phyloP scores from a whole-genome alignment of 1,140 invertebrate species.

The Apolygus lucorum region DNA sequence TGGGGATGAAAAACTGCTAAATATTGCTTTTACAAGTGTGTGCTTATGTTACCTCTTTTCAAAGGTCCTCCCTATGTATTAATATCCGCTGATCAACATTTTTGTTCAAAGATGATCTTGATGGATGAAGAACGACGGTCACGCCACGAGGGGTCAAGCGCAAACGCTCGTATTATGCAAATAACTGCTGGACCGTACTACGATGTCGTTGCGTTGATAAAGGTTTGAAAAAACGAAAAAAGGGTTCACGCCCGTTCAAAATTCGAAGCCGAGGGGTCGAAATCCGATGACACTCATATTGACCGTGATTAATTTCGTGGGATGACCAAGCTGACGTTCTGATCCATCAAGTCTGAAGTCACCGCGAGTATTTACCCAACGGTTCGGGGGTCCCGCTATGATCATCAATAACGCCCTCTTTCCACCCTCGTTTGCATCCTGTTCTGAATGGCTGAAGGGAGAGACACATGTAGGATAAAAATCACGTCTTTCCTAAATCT shows the following conservation, averaged over 20 bases:
- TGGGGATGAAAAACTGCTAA: no score
- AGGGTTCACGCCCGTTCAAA: not conserved
- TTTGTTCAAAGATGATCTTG: not conserved
- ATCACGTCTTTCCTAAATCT: not conserved
- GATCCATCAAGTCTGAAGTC: not conserved
- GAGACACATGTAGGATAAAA: constrained; percentile 6
- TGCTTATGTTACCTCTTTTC: no score
- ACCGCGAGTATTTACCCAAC: constrained; percentile 3
- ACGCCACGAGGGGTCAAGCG: not conserved
- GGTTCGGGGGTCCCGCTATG: no score
- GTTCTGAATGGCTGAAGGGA: not conserved
- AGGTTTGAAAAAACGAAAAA: not conserved
- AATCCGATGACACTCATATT: not conserved
- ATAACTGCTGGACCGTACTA: not conserved
- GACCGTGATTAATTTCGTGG: constrained; percentile 5
- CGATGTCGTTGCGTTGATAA: no score
- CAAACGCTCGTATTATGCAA: constrained; percentile 3
- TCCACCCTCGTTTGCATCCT: not conserved
- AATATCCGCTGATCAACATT: constrained; percentile 4
- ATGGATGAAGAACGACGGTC: not conserved
- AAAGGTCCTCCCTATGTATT: no score
- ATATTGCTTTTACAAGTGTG: no score
- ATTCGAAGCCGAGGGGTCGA: not conserved
- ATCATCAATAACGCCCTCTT: constrained; percentile 10
- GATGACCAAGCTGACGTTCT: constrained; percentile 10